Percentiles rank a stretch among this genome's conserved stretches.
Conservation (phyloP, 2,888 invertebrate genomes). For the Platerodrilus igneus region DNA sequence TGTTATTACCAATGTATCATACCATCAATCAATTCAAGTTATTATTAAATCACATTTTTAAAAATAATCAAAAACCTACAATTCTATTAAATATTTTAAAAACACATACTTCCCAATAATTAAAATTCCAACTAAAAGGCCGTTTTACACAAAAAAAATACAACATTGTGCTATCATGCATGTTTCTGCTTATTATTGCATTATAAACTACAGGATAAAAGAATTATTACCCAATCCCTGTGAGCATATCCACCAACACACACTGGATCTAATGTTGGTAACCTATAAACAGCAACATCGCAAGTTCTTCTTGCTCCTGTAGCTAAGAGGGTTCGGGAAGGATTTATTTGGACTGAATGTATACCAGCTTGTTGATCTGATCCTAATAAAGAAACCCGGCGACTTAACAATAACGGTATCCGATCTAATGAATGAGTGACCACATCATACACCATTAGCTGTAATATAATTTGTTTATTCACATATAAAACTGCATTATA, state of each 20-base stretch:
- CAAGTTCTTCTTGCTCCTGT: slow-evolving; percentile 90
- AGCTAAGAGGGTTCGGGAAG: slow-evolving; percentile 82
- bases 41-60: too few relatives aligned
- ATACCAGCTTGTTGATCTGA: slow-evolving; percentile 79
- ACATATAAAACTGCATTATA: too few relatives aligned
- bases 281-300: slow-evolving; percentile 82
- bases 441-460: slow-evolving; percentile 90
- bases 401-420: slow-evolving; percentile 78
- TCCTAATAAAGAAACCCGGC: slow-evolving; percentile 53
- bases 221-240: slow-evolving; percentile 73
- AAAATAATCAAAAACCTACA: too few relatives aligned
- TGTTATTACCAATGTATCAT: too few relatives aligned
- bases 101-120: too few relatives aligned
- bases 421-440: slow-evolving; percentile 80
- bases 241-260: slow-evolving; percentile 90
- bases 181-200: too few relatives aligned
- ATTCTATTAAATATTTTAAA: background rate
- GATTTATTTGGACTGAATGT: slow-evolving; percentile 91
- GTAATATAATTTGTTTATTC: slow-evolving; percentile 36
- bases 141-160: too few relatives aligned
- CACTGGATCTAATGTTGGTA: slow-evolving; percentile 93
- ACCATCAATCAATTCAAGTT: too few relatives aligned
- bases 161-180: too few relatives aligned
- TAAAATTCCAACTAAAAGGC: too few relatives aligned
- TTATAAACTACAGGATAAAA: too few relatives aligned